Conservation (phyloP, 1,140 invertebrate species). For the Antheraea mylitta region DNA sequence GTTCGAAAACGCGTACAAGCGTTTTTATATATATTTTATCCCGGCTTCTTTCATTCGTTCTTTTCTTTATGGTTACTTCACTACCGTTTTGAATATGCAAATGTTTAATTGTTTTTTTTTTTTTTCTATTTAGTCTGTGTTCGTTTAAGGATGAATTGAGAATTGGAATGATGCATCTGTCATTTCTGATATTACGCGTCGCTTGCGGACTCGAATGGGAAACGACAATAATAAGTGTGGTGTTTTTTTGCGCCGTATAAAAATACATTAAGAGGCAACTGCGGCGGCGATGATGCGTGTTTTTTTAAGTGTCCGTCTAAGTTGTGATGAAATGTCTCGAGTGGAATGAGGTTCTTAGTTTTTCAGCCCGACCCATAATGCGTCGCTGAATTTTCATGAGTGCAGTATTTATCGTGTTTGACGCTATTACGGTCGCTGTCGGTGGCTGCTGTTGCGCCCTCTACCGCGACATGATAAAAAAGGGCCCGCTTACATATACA, state of each 20-base stretch:
- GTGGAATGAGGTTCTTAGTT: conserved; percentile 36
- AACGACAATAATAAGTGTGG: conserved; percentile 36
- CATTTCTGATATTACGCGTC: conserved; percentile 64
- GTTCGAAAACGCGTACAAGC: conserved; percentile 39
- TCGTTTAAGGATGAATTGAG: conserved; percentile 28
- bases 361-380: conserved; percentile 40
- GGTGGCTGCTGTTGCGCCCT: conserved; percentile 31
- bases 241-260: conserved; percentile 24
- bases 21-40: conserved; percentile 36
- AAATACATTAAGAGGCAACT: conserved; percentile 26
- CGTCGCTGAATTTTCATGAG: conserved; percentile 69
- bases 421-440: conserved; percentile 46
- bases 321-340: conserved; percentile 43
- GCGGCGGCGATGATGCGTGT: conserved; percentile 26
- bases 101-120: conserved; percentile 51
- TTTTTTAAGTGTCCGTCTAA: conserved; percentile 35
- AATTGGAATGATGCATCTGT: conserved; percentile 63
- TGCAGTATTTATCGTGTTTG: conserved; percentile 58
- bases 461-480: background rate
- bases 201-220: conserved; percentile 17
- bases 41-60: conserved; percentile 42
- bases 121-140: conserved; percentile 38
- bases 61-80: conserved; percentile 43
- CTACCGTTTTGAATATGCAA: conserved; percentile 65
- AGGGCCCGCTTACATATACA: conserved; percentile 1